phyloP scores from a whole-genome alignment of 2,113 vertebrate genomes.

The Vulpes lagopus region DNA sequence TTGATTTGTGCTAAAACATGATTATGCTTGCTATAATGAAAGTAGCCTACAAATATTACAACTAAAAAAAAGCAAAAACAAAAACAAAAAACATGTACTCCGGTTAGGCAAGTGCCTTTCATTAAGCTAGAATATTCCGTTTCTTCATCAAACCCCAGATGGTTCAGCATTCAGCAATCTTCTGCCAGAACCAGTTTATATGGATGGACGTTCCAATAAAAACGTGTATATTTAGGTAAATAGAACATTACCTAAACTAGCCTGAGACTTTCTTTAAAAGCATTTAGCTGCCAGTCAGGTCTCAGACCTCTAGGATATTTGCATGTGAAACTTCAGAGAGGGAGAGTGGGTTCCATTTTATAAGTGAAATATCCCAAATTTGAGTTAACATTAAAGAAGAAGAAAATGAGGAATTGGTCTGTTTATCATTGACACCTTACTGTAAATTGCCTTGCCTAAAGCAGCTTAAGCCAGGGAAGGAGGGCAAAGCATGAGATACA shows the following conservation, averaged over 20 bases:
- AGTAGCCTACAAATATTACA: constrained; percentile 43
- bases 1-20: constrained; percentile 78
- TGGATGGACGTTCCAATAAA: constrained; percentile 9
- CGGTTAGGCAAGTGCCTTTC: constrained; percentile 72
- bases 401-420: constrained; percentile 22
- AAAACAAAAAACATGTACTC: neutral
- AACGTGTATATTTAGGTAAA: neutral
- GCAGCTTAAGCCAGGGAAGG: neutral
- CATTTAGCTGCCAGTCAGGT: neutral
- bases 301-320: neutral
- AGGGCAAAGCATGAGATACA: neutral
- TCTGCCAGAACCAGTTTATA: neutral
- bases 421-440: neutral
- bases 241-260: neutral
- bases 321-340: neutral
- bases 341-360: neutral
- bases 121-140: constrained; percentile 58
- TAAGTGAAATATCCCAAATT: constrained; percentile 49
- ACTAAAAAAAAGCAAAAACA: neutral
- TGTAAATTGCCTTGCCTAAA: neutral
- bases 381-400: constrained; percentile 34
- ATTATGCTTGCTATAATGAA: constrained; percentile 76
- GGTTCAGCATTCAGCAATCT: constrained; percentile 62
- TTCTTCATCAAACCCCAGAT: constrained; percentile 72
- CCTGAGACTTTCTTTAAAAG: constrained; percentile 34